Base-by-base conservation (phyloP, 2,888 invertebrate genomes). In the Catocala nupta region DNA sequence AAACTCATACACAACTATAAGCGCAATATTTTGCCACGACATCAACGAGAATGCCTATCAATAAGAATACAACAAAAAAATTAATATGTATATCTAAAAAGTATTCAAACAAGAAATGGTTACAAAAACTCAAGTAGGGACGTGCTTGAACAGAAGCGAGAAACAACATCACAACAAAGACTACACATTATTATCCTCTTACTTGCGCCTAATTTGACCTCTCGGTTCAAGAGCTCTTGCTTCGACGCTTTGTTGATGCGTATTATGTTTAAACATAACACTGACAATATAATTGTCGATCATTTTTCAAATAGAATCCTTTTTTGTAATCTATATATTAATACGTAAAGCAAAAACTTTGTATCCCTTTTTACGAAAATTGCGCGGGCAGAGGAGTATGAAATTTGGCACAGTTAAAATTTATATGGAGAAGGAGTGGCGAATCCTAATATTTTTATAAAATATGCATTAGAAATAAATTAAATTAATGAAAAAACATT, bases 171-270 rank as follows among this genome's bases (percentile, higher is more conserved):
- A 55, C 59, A 55, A 64, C 51, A 48, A 48, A 52, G 36, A 61
- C 45, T 65, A 60, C 58, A 65, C 66, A 80, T 85, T 87, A 90
- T 91, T 89, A 90, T 84, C 82, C 75, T 66, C 76, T 91, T 89
- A 87, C 81, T 85, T 88, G 83, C 84, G 81, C 81, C 69, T 89
- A 85, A 90, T 90, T 89, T 86, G 80, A 71, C 70, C 78, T 61
- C 83, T 83, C 72, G 68, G 67, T 77, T 84, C 77, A 73, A 87
- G 83, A 58, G 78, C 76, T 71, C 81, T 84, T 79, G 86, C 74
- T 73, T 78, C 80, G 77, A 89, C 86, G 88, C 88, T 85, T 82
- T 82, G 75, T 81, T 75, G 71, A 78, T 70, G 64, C 65, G 65
- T 71, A 75, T 72, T 59, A 59, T 64, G 55, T 64, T 67, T 58